Evolutionary conservation across 2,797 vertebrate genomes (phyloP).

Genomic region (Tympanoctomys barrerae): DNA sequence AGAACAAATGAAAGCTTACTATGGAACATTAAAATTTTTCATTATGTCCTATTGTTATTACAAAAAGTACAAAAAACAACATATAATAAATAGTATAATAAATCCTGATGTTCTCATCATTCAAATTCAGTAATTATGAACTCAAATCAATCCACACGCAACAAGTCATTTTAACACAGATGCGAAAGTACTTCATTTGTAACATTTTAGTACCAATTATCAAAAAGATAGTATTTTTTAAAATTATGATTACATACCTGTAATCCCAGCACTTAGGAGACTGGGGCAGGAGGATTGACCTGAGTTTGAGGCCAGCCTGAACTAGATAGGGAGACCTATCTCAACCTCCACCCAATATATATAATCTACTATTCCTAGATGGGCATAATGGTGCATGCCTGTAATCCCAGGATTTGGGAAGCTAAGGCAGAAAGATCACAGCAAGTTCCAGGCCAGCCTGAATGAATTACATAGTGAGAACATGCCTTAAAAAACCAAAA

Average conservation of each 20-base stretch:
- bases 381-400: no score
- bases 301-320: background rate
- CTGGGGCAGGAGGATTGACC: background rate
- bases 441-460: no score
- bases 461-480: no score
- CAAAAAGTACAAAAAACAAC: background rate
- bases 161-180: background rate
- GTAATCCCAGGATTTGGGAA: no score
- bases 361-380: no score
- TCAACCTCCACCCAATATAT: no score
- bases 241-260: background rate
- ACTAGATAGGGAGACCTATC: no score
- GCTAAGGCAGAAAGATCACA: no score
- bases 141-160: background rate
- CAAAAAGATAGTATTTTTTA: background rate
- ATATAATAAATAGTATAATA: background rate
- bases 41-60: background rate
- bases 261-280: background rate
- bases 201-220: background rate
- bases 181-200: background rate
- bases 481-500: no score
- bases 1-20: background rate
- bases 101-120: background rate
- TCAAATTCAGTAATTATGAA: constrained; percentile 17
- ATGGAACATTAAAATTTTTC: constrained; percentile 14